Evolutionary conservation across 2,113 vertebrate species (phyloP).

Genomic region (Aegithalos caudatus): DNA sequence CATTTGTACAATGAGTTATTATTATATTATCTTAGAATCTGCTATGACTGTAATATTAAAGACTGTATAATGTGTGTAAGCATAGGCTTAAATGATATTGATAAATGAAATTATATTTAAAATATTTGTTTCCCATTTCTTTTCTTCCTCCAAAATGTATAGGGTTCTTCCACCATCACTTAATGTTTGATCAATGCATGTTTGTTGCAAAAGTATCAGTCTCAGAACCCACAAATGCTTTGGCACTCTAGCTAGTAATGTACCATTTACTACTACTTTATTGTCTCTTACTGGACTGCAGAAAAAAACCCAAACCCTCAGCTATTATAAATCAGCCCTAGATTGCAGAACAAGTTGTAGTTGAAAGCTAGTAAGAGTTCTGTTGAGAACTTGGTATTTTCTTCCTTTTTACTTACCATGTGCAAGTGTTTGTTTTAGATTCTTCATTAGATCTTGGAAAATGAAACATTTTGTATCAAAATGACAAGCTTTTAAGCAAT

Average conservation of each 20-base stretch:
- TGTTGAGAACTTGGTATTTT: not conserved
- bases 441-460: not conserved
- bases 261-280: not conserved
- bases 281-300: not conserved
- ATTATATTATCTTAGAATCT: constrained; percentile 16
- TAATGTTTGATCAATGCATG: not conserved
- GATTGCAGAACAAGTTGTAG: not conserved
- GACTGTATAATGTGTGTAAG: not conserved
- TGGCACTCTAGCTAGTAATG: not conserved
- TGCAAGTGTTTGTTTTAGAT: not conserved
- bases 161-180: not conserved
- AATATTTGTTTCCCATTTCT: constrained; percentile 30
- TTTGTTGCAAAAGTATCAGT: not conserved
- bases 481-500: not conserved
- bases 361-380: not conserved
- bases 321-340: not conserved
- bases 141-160: not conserved
- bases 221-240: not conserved
- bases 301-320: not conserved
- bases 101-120: constrained; percentile 37
- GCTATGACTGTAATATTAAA: not conserved
- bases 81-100: not conserved
- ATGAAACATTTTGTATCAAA: not conserved
- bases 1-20: constrained; percentile 26
- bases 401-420: not conserved